These are phyloP conservation scores for Rhineura floridana DNA, from an alignment of 2,113 vertebrate genomes.

Conservation along the genomic window DNA sequence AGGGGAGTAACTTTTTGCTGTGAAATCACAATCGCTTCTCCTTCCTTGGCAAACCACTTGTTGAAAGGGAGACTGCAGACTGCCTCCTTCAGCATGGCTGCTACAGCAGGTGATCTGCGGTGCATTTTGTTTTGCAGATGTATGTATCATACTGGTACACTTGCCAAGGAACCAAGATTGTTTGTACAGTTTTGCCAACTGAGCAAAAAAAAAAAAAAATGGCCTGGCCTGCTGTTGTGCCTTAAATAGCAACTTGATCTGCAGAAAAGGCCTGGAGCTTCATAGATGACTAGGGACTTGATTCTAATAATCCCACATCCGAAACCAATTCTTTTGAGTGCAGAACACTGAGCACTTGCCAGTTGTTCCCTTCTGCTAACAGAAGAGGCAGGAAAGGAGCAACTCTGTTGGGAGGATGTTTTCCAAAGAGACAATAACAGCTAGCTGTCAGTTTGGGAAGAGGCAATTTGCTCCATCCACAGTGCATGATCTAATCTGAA, in stretches of 20 bases:
- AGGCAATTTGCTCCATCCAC: not conserved
- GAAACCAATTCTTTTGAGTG: not conserved
- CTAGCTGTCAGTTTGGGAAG: not conserved
- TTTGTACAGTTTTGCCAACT: not conserved
- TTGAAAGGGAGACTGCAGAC: not conserved
- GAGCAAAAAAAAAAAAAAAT: not conserved
- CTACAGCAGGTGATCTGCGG: not conserved
- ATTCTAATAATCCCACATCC: not conserved
- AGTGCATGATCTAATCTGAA: not conserved
- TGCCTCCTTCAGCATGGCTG: not conserved
- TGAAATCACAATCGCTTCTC: not conserved
- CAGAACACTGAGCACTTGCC: not conserved
- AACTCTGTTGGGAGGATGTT: not conserved
- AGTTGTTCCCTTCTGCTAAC: not conserved
- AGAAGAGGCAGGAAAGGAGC: not conserved
- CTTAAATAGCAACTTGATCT: not conserved
- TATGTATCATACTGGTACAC: not conserved
- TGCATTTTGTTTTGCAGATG: no score
- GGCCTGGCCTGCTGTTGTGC: not conserved
- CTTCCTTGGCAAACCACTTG: not conserved
- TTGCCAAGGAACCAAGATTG: not conserved
- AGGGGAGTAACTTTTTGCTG: not conserved
- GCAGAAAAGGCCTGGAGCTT: not conserved
- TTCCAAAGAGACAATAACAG: not conserved
- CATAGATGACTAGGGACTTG: not conserved